Evolutionary conservation across 2,113 vertebrate genomes (phyloP).

Genomic region (Gallinago jamesoni): DNA sequence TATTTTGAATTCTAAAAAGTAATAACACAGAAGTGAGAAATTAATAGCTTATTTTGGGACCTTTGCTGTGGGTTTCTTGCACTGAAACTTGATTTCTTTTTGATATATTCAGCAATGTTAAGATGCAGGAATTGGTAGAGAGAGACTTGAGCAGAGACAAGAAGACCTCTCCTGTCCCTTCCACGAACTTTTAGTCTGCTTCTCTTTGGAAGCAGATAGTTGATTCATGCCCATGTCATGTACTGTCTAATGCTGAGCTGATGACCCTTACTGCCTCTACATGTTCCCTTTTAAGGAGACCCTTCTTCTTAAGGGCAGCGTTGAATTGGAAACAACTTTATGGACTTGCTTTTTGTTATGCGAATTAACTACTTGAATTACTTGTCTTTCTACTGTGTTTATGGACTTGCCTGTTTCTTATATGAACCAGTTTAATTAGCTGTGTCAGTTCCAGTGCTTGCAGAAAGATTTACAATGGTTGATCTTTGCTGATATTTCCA

Average conservation of each 20-base stretch:
- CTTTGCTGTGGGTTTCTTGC: neutral
- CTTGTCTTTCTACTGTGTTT: constrained; percentile 45
- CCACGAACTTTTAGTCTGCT: neutral
- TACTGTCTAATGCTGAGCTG: neutral
- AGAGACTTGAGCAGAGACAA: neutral
- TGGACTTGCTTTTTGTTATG: constrained; percentile 64
- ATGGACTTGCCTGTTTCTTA: constrained; percentile 41
- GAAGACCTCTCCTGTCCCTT: neutral
- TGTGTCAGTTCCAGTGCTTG: constrained; percentile 25
- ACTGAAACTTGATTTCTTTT: neutral
- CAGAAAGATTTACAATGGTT: constrained; percentile 32
- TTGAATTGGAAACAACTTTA: constrained; percentile 62
- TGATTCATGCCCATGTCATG: neutral
- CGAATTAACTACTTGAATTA: constrained; percentile 46
- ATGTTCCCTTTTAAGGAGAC: neutral
- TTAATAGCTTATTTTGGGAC: neutral
- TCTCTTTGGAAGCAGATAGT: neutral
- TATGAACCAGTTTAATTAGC: constrained; percentile 47
- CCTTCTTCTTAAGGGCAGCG: neutral
- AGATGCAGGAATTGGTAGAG: neutral
- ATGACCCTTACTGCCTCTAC: neutral
- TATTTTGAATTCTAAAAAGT: neutral
- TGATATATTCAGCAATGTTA: neutral
- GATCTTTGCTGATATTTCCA: constrained; percentile 28
- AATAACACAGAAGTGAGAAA: neutral